These are phyloP conservation scores for Spheniscus mendiculus DNA, from an alignment of 2,113 vertebrate species.

Conservation along the genomic window DNA sequence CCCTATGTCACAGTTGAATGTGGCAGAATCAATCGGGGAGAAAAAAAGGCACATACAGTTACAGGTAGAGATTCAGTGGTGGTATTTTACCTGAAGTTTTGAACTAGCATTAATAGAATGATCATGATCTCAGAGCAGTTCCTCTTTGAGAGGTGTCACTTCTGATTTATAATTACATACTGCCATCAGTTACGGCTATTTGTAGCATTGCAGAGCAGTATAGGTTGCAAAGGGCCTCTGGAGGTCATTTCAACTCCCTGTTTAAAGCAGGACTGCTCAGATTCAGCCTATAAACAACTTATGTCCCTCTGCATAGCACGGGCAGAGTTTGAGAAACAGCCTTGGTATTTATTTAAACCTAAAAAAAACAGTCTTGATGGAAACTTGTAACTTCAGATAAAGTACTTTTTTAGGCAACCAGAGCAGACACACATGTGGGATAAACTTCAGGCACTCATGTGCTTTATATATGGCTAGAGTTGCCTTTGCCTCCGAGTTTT, in stretches of 20 bases:
- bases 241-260: background rate
- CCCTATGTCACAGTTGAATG: background rate
- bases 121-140: background rate
- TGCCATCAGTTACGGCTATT: background rate
- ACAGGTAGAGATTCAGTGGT: background rate
- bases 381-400: background rate
- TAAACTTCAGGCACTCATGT: background rate
- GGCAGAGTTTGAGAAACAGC: background rate
- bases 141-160: background rate
- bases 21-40: background rate
- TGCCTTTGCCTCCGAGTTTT: background rate
- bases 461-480: background rate
- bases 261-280: background rate
- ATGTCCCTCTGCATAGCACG: background rate
- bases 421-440: background rate
- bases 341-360: background rate
- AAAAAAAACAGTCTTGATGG: background rate
- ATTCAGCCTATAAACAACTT: background rate
- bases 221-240: background rate
- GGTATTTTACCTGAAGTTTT: background rate
- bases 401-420: background rate
- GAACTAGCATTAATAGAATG: background rate
- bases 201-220: background rate
- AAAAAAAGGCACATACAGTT: fast-evolving
- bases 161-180: background rate